Evolutionary conservation across 2,888 invertebrate genomes (phyloP).

Genomic region (Podotricha telesiphe): DNA sequence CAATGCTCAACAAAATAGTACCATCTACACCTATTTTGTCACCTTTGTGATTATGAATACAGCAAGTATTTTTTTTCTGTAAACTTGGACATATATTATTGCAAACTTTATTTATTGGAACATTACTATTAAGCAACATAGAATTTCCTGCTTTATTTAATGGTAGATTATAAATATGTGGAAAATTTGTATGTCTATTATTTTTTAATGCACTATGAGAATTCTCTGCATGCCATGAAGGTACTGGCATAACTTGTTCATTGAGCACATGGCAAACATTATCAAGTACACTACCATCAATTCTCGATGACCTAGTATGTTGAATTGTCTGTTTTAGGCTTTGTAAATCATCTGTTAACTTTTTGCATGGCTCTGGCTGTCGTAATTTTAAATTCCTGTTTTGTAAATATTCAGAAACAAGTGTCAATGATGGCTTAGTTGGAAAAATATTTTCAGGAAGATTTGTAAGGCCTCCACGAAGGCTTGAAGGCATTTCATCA

Average conservation of each 20-base stretch:
- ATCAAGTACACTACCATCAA: constrained; percentile 63
- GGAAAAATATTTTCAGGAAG: constrained; percentile 50
- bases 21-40: constrained; percentile 4
- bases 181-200: constrained; percentile 9
- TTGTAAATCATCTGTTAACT: constrained; percentile 60
- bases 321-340: constrained; percentile 70
- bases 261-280: constrained; percentile 71
- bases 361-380: constrained; percentile 57
- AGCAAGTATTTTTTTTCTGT: neutral
- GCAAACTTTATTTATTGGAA: constrained; percentile 15
- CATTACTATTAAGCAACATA: constrained; percentile 11
- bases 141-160: constrained; percentile 22
- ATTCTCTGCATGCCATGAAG: constrained; percentile 65
- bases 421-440: constrained; percentile 62
- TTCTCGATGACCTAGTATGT: constrained; percentile 59
- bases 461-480: constrained; percentile 58
- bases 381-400: constrained; percentile 67
- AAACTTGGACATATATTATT: constrained; percentile 50
- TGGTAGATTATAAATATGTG: constrained; percentile 48
- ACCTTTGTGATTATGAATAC: constrained; percentile 10
- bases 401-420: constrained; percentile 74
- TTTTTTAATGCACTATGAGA: constrained; percentile 48
- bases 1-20: neutral
- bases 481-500: constrained; percentile 74
- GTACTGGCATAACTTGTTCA: constrained; percentile 68